Percentiles rank a stretch among this genome's conserved stretches.
Evolutionary conservation across 1,140 invertebrate species (phyloP).

Genomic region (Papilio glaucus): DNA sequence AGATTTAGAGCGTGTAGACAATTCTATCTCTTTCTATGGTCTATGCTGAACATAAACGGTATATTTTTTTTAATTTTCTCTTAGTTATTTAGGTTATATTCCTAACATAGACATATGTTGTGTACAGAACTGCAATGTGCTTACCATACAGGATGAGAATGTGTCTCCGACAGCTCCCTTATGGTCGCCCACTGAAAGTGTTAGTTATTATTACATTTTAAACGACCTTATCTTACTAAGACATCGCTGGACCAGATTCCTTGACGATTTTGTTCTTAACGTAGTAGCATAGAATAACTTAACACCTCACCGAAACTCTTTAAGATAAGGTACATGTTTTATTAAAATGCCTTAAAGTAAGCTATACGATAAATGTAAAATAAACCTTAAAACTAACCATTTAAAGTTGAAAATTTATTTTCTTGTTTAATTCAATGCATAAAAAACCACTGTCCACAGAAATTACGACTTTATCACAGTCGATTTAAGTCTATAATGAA

Average conservation of each 20-base stretch:
- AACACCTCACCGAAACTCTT: slow-evolving; percentile 49
- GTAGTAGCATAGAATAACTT: slow-evolving; percentile 56
- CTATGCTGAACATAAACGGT: too few species aligned
- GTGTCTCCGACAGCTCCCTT: neutral
- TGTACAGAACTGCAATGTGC: too few species aligned
- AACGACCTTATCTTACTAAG: neutral
- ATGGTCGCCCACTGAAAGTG: neutral
- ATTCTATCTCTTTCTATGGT: too few species aligned
- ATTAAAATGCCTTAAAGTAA: slow-evolving; percentile 9
- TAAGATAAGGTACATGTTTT: neutral
- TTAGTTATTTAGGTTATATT: too few species aligned
- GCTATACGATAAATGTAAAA: slow-evolving; percentile 32
- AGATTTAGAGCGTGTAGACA: too few species aligned
- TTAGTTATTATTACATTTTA: slow-evolving; percentile 1
- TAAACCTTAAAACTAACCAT: neutral
- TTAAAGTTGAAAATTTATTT: neutral
- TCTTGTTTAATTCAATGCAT: slow-evolving; percentile 17
- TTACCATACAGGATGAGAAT: neutral
- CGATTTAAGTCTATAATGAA: slow-evolving; percentile 16
- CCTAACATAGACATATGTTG: too few species aligned
- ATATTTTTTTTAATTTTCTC: too few species aligned
- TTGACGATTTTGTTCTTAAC: slow-evolving; percentile 35
- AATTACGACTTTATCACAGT: neutral
- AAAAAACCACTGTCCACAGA: neutral
- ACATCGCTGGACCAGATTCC: slow-evolving; percentile 16